A percentile compares a stretch with the other conserved stretches of the same genome.
Evolutionary conservation across 1,140 invertebrate genomes (phyloP).

Genomic region (Sesamia nonagrioides): DNA sequence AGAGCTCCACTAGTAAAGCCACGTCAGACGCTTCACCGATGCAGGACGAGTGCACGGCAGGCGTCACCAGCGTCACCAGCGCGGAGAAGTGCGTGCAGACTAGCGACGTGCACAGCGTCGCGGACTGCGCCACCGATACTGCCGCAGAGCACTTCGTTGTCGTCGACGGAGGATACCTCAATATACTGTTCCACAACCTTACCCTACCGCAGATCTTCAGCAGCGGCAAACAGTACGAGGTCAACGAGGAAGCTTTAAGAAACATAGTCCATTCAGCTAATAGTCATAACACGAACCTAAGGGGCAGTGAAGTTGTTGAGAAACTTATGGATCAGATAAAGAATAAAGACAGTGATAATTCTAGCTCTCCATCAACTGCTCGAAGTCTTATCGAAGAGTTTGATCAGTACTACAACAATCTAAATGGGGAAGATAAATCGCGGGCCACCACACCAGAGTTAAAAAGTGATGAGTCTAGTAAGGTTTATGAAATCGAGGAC

Average conservation of each 20-base stretch:
- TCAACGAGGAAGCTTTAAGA: constrained; percentile 80
- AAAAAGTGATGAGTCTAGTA: constrained; percentile 35
- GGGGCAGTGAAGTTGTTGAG: constrained; percentile 64
- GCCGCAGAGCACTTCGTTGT: constrained; percentile 75
- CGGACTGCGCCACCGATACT: constrained; percentile 61
- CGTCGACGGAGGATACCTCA: constrained; percentile 82
- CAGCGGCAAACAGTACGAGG: constrained; percentile 78
- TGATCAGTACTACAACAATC: constrained; percentile 77
- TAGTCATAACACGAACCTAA: constrained; percentile 56
- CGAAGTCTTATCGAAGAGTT: constrained; percentile 80
- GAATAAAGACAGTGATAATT: constrained; percentile 65
- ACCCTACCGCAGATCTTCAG: constrained; percentile 79
- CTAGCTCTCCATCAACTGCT: constrained; percentile 75
- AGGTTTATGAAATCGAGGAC: constrained; percentile 53
- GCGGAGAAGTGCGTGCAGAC: constrained; percentile 80
- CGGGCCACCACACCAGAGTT: constrained; percentile 24
- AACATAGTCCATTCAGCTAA: constrained; percentile 75
- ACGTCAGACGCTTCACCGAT: constrained; percentile 59
- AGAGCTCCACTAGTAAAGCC: constrained; percentile 66
- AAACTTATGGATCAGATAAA: constrained; percentile 76
- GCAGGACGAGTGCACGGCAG: neutral
- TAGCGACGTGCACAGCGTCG: constrained; percentile 59
- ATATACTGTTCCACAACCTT: constrained; percentile 80
- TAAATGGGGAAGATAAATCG: constrained; percentile 64
- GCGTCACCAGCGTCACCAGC: constrained; percentile 47